Conservation (phyloP, 2,113 vertebrate species). For the Tragulus kanchil region DNA sequence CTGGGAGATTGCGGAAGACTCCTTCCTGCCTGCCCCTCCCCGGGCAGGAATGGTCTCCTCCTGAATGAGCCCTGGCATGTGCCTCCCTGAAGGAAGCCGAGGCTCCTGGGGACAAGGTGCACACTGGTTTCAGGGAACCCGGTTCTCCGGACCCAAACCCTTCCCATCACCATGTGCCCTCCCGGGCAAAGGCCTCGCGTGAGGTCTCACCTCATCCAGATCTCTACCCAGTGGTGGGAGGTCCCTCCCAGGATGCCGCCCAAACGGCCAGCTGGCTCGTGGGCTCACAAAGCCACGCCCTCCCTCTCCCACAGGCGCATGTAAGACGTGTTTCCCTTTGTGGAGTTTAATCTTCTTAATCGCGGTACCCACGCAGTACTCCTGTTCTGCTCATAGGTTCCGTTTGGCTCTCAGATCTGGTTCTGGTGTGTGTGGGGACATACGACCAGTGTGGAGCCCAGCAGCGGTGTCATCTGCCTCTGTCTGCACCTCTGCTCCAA, state of each 20-base stretch:
- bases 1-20: no score
- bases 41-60: neutral
- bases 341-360: neutral
- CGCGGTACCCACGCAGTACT: rapidly evolving
- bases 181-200: neutral
- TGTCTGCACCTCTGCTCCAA: neutral
- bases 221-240: neutral
- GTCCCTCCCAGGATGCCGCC: neutral
- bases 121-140: neutral
- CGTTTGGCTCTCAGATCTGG: neutral
- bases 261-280: neutral
- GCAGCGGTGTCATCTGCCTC: rapidly evolving
- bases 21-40: neutral
- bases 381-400: neutral
- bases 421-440: neutral
- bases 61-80: rapidly evolving
- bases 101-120: neutral
- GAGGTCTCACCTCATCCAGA: neutral
- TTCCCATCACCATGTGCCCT: neutral
- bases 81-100: neutral
- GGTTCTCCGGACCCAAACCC: neutral
- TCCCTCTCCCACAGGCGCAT: neutral
- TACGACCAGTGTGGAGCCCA: neutral
- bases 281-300: neutral
- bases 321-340: neutral